phyloP scores from a whole-genome alignment of 2,113 vertebrate species.

The Bos indicus region DNA sequence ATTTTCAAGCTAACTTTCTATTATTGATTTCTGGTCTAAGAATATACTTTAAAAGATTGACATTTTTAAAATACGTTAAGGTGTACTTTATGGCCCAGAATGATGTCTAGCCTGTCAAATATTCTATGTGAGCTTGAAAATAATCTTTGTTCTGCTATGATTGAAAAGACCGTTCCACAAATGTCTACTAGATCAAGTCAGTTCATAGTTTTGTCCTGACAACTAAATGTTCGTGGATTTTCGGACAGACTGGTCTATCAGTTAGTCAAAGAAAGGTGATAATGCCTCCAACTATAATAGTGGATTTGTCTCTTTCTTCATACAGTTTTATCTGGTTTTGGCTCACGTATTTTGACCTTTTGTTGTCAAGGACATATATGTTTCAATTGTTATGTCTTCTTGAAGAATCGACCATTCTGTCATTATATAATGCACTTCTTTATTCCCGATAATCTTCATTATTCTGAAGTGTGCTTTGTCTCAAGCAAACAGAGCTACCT shows the following conservation, averaged over 20 bases:
- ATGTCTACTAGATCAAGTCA: background rate
- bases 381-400: background rate
- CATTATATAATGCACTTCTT: background rate
- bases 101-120: background rate
- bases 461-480: background rate
- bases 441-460: background rate
- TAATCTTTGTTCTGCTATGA: background rate
- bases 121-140: background rate
- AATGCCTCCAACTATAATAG: background rate
- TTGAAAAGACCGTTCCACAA: background rate
- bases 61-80: background rate
- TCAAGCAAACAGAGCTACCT: background rate
- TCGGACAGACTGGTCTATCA: background rate
- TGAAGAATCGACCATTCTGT: background rate
- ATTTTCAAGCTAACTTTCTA: background rate
- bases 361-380: background rate
- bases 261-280: background rate
- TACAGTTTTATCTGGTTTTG: background rate
- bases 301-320: background rate
- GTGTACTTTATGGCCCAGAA: background rate
- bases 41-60: background rate
- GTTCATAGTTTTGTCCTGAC: background rate
- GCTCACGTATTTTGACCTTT: background rate
- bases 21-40: background rate
- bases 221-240: background rate